Evolutionary conservation across 2,113 vertebrate species (phyloP).

Genomic region (Ancistrus triradiatus): DNA sequence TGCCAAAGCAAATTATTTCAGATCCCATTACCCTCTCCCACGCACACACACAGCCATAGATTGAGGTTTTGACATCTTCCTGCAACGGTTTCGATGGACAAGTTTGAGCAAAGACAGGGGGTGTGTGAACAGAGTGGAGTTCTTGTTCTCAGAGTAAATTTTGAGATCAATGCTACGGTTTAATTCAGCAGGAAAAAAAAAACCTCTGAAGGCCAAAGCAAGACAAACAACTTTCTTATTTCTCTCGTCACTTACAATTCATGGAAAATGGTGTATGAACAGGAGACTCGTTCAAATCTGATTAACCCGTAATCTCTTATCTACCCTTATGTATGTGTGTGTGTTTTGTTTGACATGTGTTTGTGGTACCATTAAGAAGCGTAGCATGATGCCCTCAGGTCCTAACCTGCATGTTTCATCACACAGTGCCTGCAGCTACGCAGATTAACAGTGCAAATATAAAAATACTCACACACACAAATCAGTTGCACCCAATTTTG

Average conservation of each 20-base stretch:
- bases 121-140: constrained; percentile 34
- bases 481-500: too few relatives aligned
- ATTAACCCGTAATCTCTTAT: neutral
- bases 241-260: too few relatives aligned
- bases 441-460: neutral
- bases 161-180: constrained; percentile 1
- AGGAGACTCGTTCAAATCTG: neutral
- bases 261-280: too few relatives aligned
- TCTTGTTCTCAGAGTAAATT: constrained; percentile 8
- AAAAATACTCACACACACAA: constrained; percentile 12
- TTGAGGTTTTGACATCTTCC: neutral
- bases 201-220: neutral
- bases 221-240: too few relatives aligned
- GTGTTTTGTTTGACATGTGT: neutral
- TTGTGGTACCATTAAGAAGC: constrained; percentile 5
- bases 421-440: constrained; percentile 8
- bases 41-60: constrained; percentile 11
- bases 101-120: constrained; percentile 45
- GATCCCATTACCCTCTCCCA: neutral
- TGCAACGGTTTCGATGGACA: constrained; percentile 39
- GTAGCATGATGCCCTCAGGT: constrained; percentile 33
- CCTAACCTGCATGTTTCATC: constrained; percentile 22
- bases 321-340: neutral
- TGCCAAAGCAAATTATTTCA: constrained; percentile 11
- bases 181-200: constrained; percentile 9